Base-by-base conservation (phyloP, 2,888 invertebrate genomes). In the Miltochrista miniata region DNA sequence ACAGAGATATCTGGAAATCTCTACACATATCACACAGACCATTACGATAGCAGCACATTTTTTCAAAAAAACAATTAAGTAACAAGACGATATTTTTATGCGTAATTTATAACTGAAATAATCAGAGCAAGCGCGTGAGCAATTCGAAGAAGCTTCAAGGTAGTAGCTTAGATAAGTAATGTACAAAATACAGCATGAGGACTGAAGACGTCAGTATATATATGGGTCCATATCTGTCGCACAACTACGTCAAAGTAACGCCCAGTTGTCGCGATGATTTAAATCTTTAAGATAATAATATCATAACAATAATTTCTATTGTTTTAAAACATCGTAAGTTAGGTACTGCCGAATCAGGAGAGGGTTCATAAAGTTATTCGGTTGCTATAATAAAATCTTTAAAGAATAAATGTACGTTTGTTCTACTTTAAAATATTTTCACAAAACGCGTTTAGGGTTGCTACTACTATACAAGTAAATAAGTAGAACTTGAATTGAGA, bases 201-300 rank as follows among this genome's bases (percentile, higher is more conserved):
- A 76, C 72, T 70, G 73, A 78, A 84, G 81, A 79, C 85, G 81
- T 84, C 87, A 83, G 79, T 90, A 89, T 91, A 86, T 90, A 91
- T 90, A 85, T 80, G 11, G 85, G 72, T 78, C 83, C 83, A 76
- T 90, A 91, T 85, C 90, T 79, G 73, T 84, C 85, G 73, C 74
- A 78, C 83, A 85, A 85, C 87, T 89, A 90, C 91, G 91, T 91
- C 91, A 91, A 85, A 89, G 86, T 75, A 87, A 87, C 89, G 89
- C 87, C 89, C 90, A 81, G 87, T 81, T 83, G 85, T 78, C 79
- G 79, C 76, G 85, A 83, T 85, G 81, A 74, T 78, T 85, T 81
- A 81, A 87, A 87, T 89, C 84, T 85, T 75, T 64, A 61, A 70
- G 87, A 89, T 88, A 89, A 76, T 76, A 77, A 68, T 24, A 24